Conservation (phyloP, 2,888 invertebrate species). For the Myopa tessellatipennis region DNA sequence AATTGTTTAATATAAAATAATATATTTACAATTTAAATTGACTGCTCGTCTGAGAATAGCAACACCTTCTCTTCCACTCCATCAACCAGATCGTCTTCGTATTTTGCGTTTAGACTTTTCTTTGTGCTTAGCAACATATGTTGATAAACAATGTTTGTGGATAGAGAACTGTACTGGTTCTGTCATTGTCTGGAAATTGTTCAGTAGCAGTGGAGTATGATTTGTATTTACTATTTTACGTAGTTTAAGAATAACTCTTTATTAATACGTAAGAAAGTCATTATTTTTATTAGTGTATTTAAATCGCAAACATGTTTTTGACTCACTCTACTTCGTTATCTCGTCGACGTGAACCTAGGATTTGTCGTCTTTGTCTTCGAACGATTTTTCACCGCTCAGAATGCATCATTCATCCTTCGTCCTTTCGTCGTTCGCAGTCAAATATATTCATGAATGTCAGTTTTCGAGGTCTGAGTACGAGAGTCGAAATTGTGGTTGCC, state of each 20-base stretch:
- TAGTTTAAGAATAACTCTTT: background rate
- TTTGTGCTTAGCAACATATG: too few species aligned
- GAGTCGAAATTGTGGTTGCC: slow-evolving; percentile 8
- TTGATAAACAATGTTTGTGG: too few species aligned
- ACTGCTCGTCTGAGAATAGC: too few species aligned
- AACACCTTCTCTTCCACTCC: too few species aligned
- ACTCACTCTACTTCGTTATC: background rate
- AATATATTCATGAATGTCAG: background rate
- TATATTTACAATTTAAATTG: too few species aligned
- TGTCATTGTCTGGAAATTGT: too few species aligned
- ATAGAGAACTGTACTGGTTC: too few species aligned
- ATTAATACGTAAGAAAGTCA: background rate
- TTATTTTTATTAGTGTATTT: background rate
- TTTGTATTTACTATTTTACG: too few species aligned
- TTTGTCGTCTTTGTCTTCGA: background rate
- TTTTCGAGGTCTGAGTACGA: slow-evolving; percentile 1
- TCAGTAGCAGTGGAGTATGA: too few species aligned
- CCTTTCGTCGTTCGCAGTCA: slow-evolving; percentile 1
- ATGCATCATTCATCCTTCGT: background rate
- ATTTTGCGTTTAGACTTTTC: too few species aligned
- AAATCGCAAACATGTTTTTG: background rate
- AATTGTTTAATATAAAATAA: too few species aligned
- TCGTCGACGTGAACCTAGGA: background rate
- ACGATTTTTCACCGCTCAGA: slow-evolving; percentile 3
- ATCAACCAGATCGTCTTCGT: too few species aligned